Evolutionary conservation across 2,888 invertebrate species (phyloP), one percentile per base, ranked within the genome.

Genomic region (Electrophaes corylata): DNA sequence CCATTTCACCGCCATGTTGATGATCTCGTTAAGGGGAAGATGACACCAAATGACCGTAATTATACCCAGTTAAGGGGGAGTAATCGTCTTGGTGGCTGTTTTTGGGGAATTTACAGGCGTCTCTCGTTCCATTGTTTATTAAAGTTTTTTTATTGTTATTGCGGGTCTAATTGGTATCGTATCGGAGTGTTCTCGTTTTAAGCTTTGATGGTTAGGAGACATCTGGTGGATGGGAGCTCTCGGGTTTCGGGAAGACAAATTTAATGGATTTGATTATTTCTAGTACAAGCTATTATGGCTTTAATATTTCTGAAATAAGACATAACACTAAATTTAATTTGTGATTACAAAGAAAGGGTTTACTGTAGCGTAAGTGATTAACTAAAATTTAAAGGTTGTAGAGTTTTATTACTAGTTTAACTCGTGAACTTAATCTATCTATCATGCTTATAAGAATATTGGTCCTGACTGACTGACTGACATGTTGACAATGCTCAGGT

Each of bases 11-110:
- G 55, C 71, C 67, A 73, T 78, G 79, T 79, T 83, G 83, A 84
- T 78, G 83, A 77, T 82, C 86, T 83, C 84, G 84, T 89, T 89
- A 89, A 83, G 81, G 83, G 86, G 80, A 86, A 88, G 88, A 88
- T 84, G 88, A 90, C 86, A 88, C 88, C 79, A 71, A 90, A 89
- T 85, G 84, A 82, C 86, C 81, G 84, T 86, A 87, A 89, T 89
- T 90, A 88, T 80, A 76, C 70, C 84, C 85, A 82, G 78, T 85
- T 86, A 84, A 81, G 78, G 83, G 80, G 80, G 77, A 76, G 75
- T 83, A 81, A 84, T 82, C 78, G 79, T 62, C 69, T 62, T 65
- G 69, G 65, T 63, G 75, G 77, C 73, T 78, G 82, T 81, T 84
- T 83, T 83, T 74, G 81, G 74, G 78, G 76, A 84, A 86, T 88